phyloP scores from a whole-genome alignment of 2,888 invertebrate species.

The Ennomos fuscantarius region DNA sequence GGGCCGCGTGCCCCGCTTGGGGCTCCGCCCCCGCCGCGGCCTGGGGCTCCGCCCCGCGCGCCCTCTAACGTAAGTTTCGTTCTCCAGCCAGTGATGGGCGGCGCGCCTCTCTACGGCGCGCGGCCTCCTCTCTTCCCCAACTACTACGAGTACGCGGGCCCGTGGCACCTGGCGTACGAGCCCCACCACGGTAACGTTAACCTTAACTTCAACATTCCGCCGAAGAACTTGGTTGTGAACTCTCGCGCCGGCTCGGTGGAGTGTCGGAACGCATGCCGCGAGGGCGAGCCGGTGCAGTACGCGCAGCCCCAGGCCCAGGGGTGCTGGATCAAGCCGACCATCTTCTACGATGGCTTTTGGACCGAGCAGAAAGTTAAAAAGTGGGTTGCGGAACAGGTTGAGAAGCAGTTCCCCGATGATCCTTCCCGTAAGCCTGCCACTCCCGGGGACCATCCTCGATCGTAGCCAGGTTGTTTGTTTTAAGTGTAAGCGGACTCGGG shows the following conservation, averaged over 20 bases:
- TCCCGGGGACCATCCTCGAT: conserved; percentile 19
- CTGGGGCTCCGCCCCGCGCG: conserved; percentile 45
- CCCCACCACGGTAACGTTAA: conserved; percentile 72
- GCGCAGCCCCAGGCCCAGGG: conserved; percentile 63
- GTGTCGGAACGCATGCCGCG: conserved; percentile 60
- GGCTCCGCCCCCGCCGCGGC: conserved; percentile 51
- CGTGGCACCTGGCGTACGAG: conserved; percentile 75
- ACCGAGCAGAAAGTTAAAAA: conserved; percentile 83
- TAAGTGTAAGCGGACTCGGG: conserved; percentile 14
- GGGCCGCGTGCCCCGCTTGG: conserved; percentile 43
- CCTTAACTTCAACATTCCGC: conserved; percentile 74
- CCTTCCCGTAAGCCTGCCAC: conserved; percentile 33
- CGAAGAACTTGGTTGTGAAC: conserved; percentile 73
- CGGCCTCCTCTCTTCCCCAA: conserved; percentile 63
- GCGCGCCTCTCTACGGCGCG: conserved; percentile 59
- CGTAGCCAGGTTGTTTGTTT: too few species aligned
- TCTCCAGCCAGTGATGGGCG: conserved; percentile 68
- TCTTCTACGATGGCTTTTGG: conserved; percentile 83
- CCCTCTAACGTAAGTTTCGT: conserved; percentile 81
- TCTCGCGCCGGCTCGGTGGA: conserved; percentile 57
- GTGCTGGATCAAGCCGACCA: conserved; percentile 81
- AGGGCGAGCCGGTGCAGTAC: conserved; percentile 59
- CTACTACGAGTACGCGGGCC: conserved; percentile 74
- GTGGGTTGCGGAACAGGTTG: conserved; percentile 82
- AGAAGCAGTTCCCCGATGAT: conserved; percentile 78